phyloP scores from a whole-genome alignment of 1,140 invertebrate species.

The Agraylea sexmaculata region DNA sequence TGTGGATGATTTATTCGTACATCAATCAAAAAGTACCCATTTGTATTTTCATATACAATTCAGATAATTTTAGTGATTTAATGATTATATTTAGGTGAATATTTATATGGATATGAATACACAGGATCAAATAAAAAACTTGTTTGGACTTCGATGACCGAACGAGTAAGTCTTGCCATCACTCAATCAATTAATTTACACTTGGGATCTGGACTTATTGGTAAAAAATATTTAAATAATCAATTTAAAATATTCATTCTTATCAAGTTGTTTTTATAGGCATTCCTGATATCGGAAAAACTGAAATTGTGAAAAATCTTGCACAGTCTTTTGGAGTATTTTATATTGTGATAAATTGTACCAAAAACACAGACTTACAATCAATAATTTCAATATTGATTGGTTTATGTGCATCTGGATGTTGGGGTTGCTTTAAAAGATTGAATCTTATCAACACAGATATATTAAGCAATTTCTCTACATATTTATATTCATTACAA shows the following conservation, averaged over 20 bases:
- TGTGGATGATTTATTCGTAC: conserved; percentile 66
- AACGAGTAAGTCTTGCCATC: conserved; percentile 82
- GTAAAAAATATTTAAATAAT: conserved; percentile 24
- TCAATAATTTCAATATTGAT: conserved; percentile 76
- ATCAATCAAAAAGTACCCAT: conserved; percentile 65
- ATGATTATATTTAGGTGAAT: conserved; percentile 38
- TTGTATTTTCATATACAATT: conserved; percentile 6
- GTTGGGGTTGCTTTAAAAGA: conserved; percentile 86
- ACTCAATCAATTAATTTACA: conserved; percentile 84
- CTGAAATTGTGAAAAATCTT: conserved; percentile 82
- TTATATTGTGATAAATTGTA: conserved; percentile 85
- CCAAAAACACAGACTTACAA: conserved; percentile 81
- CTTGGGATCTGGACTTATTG: conserved; percentile 75
- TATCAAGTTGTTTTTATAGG: conserved; percentile 32
- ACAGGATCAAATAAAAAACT: conserved; percentile 85
- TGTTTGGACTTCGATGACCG: conserved; percentile 83
- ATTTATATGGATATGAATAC: conserved; percentile 89
- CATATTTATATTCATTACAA: too few relatives aligned
- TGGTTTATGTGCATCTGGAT: conserved; percentile 69
- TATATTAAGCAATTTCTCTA: conserved; percentile 83
- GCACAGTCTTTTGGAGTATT: conserved; percentile 78
- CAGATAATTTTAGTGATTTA: conserved; percentile 6
- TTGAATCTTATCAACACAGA: conserved; percentile 86
- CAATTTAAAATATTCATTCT: neutral
- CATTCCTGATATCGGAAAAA: conserved; percentile 80